phyloP scores from a whole-genome alignment of 2,888 invertebrate genomes.

The Drosophila yooni region DNA sequence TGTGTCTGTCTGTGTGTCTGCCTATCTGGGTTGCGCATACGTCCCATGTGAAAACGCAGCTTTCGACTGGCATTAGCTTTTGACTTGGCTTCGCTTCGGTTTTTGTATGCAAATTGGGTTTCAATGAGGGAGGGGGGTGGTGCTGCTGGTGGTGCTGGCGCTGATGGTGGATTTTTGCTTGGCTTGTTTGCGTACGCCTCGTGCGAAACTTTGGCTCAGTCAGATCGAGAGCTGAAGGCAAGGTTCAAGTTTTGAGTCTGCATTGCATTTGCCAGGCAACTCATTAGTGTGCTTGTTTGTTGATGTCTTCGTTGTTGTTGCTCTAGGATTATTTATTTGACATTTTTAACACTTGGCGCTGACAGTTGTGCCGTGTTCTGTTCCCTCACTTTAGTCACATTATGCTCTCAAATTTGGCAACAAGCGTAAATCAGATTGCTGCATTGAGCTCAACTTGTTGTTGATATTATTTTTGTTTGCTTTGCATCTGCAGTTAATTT shows the following conservation, averaged over 20 bases:
- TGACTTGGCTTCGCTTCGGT: conserved; percentile 39
- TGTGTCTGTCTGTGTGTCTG: conserved; percentile 9
- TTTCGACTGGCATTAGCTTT: conserved; percentile 48
- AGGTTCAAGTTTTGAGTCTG: conserved; percentile 52
- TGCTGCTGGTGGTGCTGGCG: neutral
- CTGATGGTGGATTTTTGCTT: neutral
- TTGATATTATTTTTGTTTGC: conserved; percentile 12
- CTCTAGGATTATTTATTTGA: conserved; percentile 69
- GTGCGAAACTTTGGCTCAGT: conserved; percentile 49
- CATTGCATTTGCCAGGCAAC: conserved; percentile 62
- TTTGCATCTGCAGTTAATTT: conserved; percentile 50
- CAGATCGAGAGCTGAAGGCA: conserved; percentile 49
- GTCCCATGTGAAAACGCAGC: conserved; percentile 52
- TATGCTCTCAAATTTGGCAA: conserved; percentile 44
- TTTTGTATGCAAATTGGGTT: conserved; percentile 73
- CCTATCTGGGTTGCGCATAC: conserved; percentile 61
- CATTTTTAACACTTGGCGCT: conserved; percentile 71
- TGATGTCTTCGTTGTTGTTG: conserved; percentile 26
- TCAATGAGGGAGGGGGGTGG: neutral
- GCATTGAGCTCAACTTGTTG: conserved; percentile 45
- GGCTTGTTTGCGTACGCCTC: conserved; percentile 25
- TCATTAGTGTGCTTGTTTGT: conserved; percentile 68
- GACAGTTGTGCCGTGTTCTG: conserved; percentile 49
- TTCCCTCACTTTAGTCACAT: conserved; percentile 51
- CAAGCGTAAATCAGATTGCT: conserved; percentile 70